A percentile compares a stretch with the other conserved stretches of the same genome.
Evolutionary conservation across 1,140 invertebrate species (phyloP).

Genomic region (Aricia agestis): DNA sequence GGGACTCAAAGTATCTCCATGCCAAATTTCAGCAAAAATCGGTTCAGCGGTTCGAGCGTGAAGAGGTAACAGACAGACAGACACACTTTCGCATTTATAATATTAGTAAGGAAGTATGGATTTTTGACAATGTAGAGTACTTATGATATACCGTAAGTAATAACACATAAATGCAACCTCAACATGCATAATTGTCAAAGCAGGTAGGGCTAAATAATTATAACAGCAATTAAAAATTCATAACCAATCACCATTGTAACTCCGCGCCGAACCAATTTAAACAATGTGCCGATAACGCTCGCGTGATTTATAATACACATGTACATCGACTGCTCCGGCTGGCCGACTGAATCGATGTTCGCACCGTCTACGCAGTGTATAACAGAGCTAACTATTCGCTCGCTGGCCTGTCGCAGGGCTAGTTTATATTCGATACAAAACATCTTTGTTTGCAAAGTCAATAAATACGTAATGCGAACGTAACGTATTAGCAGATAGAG

Average conservation of each 20-base stretch:
- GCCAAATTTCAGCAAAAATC: too few relatives aligned
- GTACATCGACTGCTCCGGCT: background rate
- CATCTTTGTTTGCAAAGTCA: background rate
- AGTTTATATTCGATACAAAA: background rate
- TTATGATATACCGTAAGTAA: too few relatives aligned
- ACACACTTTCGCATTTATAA: too few relatives aligned
- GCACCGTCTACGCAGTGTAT: background rate
- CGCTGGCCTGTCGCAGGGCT: background rate
- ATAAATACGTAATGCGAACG: background rate
- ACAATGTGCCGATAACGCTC: background rate
- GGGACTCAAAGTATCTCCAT: too few relatives aligned
- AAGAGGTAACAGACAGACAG: too few relatives aligned
- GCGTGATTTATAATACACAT: background rate
- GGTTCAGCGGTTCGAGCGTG: too few relatives aligned
- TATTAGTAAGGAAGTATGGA: too few relatives aligned
- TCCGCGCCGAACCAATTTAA: background rate
- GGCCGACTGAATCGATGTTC: background rate
- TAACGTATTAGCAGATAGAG: background rate
- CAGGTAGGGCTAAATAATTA: background rate
- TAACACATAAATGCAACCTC: background rate
- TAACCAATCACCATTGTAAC: slow-evolving; percentile 3
- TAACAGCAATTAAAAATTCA: slow-evolving; percentile 1
- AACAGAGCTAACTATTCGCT: background rate
- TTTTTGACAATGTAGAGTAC: too few relatives aligned
- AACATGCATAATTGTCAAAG: background rate